Evolutionary conservation across 2,888 invertebrate genomes (phyloP), one percentile per base, ranked within the genome.

Genomic region (Eupithecia abbreviata): DNA sequence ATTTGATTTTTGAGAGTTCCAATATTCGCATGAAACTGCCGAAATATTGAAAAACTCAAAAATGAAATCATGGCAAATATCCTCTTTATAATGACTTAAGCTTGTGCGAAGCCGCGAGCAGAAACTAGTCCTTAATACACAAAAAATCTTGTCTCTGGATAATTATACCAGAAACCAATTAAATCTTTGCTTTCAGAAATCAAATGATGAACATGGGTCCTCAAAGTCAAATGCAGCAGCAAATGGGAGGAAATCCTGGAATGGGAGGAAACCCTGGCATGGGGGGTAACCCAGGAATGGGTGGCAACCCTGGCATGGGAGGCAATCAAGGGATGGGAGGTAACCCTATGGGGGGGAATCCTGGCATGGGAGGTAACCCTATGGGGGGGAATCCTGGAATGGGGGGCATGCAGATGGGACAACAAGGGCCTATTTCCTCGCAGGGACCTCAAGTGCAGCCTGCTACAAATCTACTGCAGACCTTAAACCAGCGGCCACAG

Each of bases 391-490:
- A 68, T 68, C 88, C 88, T 45, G 90, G 91, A 0, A 93, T 93
- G 93, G 89, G 67, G 45, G 67, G 91, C 43, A 91, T 94, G 91
- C 95, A 94, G 80, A 93, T 95, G 92, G 92, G 91, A 15, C 78
- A 78, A 0, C 94, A 93, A 82, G 94, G 93, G 2, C 90, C 91
- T 0, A 93, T 93, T 41, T 79, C 79, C 10, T 95, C 95, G 1
- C 95, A 96, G 89, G 94, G 94, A 0, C 93, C 93, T 0, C 96
- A 96, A 85, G 90, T 92, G 0, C 95, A 95, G 80, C 93, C 96
- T 0, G 96, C 97, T 0, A 96, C 96, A 0, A 97, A 97, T 88
- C 89, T 98, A 45, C 92, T 98, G 4, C 98, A 98, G 90, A 97
- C 97, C 0, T 90, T 98, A 58, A 98, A 97, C 85, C 97, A 97